Evolutionary conservation across 2,113 vertebrate genomes (phyloP).

Genomic region (Canis aureus): DNA sequence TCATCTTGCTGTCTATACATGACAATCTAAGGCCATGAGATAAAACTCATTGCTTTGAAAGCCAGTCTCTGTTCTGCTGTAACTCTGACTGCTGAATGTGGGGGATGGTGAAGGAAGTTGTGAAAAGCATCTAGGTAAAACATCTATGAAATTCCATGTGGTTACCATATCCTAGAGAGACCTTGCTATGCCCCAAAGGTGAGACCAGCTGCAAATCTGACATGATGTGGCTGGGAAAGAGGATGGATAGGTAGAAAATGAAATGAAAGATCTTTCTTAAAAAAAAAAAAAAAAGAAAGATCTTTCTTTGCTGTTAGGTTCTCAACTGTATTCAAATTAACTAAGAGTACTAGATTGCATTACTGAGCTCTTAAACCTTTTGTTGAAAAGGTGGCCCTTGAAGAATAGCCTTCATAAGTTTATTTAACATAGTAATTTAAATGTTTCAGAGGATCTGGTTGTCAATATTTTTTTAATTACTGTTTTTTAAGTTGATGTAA

Average conservation of each 20-base stretch:
- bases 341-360: not conserved
- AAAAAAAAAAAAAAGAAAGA: not conserved
- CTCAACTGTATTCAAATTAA: constrained; percentile 13
- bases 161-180: not conserved
- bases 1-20: fast-evolving
- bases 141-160: not conserved
- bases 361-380: not conserved
- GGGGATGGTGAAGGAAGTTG: not conserved
- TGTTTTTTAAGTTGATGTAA: not conserved
- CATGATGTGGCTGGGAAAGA: not conserved
- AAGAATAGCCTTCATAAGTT: not conserved
- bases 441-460: not conserved
- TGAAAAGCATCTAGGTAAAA: not conserved
- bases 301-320: not conserved
- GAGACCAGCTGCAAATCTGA: not conserved
- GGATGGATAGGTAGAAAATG: not conserved
- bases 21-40: not conserved
- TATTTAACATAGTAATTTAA: constrained; percentile 1
- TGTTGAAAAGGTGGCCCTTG: not conserved
- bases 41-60: not conserved
- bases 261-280: not conserved
- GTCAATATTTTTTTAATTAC: not conserved
- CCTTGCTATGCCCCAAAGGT: not conserved
- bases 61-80: not conserved
- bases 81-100: not conserved